phyloP scores from a whole-genome alignment of 2,113 vertebrate genomes.

The Spilogale gracilis region DNA sequence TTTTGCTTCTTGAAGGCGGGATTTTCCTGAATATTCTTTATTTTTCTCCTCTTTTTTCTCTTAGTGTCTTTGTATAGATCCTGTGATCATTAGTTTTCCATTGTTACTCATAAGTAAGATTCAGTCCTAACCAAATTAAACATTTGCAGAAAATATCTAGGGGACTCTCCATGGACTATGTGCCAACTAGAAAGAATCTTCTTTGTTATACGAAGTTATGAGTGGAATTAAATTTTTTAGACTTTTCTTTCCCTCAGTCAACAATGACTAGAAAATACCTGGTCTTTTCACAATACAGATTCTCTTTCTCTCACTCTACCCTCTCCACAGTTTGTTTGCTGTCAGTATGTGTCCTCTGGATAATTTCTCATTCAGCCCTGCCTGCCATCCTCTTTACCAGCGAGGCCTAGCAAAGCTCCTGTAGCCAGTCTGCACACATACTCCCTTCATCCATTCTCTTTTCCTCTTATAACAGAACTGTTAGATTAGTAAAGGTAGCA shows the following conservation, averaged over 20 bases:
- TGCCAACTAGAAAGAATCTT: background rate
- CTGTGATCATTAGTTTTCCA: background rate
- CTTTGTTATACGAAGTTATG: background rate
- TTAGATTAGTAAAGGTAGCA: background rate
- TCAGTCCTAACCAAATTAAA: background rate
- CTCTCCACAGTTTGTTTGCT: background rate
- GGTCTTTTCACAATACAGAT: background rate
- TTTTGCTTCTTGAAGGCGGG: background rate
- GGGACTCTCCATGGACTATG: background rate
- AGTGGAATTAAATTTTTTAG: background rate
- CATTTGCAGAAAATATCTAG: slow-evolving; percentile 17
- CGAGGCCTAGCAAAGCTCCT: background rate
- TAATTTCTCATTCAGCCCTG: background rate
- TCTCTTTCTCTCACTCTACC: background rate
- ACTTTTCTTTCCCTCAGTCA: background rate
- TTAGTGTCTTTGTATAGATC: background rate
- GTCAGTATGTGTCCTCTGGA: background rate
- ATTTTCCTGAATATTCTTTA: background rate
- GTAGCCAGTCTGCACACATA: background rate
- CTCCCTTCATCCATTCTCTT: background rate
- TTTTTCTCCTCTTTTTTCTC: background rate
- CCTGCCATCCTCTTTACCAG: background rate
- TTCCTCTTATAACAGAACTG: background rate
- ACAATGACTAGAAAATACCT: background rate
- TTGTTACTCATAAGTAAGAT: background rate